Evolutionary conservation across 2,888 invertebrate genomes (phyloP), one percentile per base, ranked within the genome.

Genomic region (Sphaerophoria taeniata): DNA sequence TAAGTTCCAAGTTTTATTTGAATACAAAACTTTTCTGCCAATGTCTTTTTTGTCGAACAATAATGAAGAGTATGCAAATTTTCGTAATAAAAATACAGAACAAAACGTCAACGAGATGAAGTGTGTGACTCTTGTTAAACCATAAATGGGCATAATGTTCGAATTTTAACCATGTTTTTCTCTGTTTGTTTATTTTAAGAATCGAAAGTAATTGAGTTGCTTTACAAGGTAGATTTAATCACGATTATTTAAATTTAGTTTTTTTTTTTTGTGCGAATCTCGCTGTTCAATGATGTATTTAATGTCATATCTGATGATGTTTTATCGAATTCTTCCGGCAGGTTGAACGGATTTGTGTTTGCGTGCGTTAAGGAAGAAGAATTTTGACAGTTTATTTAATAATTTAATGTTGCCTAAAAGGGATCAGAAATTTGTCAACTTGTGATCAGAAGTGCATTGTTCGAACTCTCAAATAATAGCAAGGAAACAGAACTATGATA

Each of bases 61-160:
- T 7, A 39, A 39, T 65, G 4, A 45, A 65, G 34, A 47, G 49
- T 65, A 65, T 65, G 65, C 49, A 65, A 65, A 65, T 65, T 49
- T 60, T 49, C 33, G 12, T 16, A 65, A 24, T 65, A 65, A 63
- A 63, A 47, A 47, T 12, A 45, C 9, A 45, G 2, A 45, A 45
- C 6, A 9, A 34, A 16, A 34, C 16, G 5, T 16, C 5, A 2
- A 49, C 16, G 49, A 65, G 49, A 65, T 65, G 65, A 16, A 5
- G 6, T 9, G 9, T 51, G 39, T 51, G 49, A 49, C 4, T 47
- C 34, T 53, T 72, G 39, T 34, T 39, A 6, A 45, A 31, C 73
- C 78, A 67, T 73, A 47, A 65, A 65, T 67, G 78, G 78, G 36
- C 51, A 58, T 65, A 67, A 49, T 51, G 56, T 34, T 72, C 53